Percentiles rank a stretch among this genome's conserved stretches.
phyloP scores from a whole-genome alignment of 2,888 invertebrate genomes.

The Lasioglossum calceatum region DNA sequence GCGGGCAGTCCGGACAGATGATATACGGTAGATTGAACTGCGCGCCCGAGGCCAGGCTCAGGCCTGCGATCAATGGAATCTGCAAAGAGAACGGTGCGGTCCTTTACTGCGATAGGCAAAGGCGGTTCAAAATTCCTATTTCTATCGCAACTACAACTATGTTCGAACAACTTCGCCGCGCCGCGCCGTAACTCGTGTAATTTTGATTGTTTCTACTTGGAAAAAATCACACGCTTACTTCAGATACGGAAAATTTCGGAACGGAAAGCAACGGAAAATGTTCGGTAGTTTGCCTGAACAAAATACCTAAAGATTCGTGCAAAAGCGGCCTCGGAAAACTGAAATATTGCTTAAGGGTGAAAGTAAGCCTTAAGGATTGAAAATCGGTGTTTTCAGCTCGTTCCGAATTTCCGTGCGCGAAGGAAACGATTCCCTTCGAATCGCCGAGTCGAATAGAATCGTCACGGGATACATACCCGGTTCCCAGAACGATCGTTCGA shows the following conservation, averaged over 20 bases:
- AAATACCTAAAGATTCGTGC: no score
- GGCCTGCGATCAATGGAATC: conserved; percentile 81
- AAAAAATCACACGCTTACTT: no score
- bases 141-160: no score
- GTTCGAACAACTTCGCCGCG: no score
- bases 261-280: no score
- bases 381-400: neutral
- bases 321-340: no score
- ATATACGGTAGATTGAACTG: conserved; percentile 83
- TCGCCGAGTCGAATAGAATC: neutral
- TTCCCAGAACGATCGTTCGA: conserved; percentile 10
- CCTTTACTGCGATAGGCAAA: neutral
- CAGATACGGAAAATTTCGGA: no score
- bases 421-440: neutral
- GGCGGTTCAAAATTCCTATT: neutral
- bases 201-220: no score
- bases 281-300: no score
- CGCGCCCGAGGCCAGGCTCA: conserved; percentile 86
- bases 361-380: neutral
- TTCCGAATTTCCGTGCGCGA: neutral
- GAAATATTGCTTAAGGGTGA: neutral
- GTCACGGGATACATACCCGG: neutral
- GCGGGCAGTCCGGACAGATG: conserved; percentile 69
- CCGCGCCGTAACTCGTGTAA: no score
- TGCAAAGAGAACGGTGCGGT: conserved; percentile 67